Conservation (phyloP, 2,888 invertebrate species). For the Coecobrya sp. region DNA sequence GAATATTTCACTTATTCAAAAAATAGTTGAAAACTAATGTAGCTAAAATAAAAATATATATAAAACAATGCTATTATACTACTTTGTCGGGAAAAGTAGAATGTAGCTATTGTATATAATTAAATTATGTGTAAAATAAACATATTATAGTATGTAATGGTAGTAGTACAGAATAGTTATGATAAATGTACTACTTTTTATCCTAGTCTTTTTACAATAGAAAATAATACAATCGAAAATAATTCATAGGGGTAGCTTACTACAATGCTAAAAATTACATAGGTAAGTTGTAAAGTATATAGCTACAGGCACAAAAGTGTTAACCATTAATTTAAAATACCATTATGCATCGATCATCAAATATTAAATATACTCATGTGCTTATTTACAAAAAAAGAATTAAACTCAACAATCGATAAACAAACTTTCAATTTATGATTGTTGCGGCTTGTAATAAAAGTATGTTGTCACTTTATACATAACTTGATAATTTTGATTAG, state of each 20-base stretch:
- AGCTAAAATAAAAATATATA: neutral
- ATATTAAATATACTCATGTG: constrained; percentile 25
- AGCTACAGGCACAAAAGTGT: neutral
- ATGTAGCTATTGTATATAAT: neutral
- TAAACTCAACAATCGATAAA: neutral
- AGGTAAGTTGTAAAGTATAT: neutral
- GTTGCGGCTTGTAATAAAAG: neutral
- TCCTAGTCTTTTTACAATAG: constrained; percentile 53
- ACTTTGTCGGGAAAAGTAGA: neutral
- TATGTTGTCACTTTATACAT: neutral
- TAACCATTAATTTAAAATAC: neutral
- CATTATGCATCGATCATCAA: neutral
- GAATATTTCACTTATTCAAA: constrained; percentile 19
- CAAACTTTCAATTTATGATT: neutral
- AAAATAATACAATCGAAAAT: neutral
- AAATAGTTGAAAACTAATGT: neutral
- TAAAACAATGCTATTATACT: neutral
- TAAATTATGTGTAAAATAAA: no score
- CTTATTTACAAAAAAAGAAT: neutral
- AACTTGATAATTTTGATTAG: neutral
- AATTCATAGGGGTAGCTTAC: constrained; percentile 18
- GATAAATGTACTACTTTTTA: constrained; percentile 42
- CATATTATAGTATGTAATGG: no score
- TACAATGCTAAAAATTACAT: neutral
- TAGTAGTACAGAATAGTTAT: neutral